These are phyloP conservation scores for Lathronympha strigana DNA, from an alignment of 2,888 invertebrate species.

Conservation along the genomic window DNA sequence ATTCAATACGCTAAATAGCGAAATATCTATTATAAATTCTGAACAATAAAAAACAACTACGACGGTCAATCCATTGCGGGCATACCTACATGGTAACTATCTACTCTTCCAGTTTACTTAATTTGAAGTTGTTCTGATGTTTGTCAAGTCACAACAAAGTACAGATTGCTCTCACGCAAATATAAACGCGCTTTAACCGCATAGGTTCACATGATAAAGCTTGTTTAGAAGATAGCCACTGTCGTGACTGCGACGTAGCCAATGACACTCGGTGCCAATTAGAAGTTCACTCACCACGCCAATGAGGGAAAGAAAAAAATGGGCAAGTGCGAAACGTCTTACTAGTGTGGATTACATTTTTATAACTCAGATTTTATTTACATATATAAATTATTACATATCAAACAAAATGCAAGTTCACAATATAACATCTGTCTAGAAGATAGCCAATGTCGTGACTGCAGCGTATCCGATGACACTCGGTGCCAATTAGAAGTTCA, in stretches of 20 bases:
- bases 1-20: no score
- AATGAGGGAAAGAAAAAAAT: constrained; percentile 58
- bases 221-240: constrained; percentile 28
- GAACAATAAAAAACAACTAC: no score
- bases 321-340: constrained; percentile 38
- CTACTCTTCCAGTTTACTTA: no score
- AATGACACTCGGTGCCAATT: constrained; percentile 71
- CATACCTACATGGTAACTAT: no score
- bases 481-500: constrained; percentile 77
- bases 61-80: no score
- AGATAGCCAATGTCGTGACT: constrained; percentile 53
- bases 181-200: constrained; percentile 29
- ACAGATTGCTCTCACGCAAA: constrained; percentile 8
- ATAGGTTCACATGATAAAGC: constrained; percentile 38
- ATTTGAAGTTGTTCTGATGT: background rate
- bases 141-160: background rate
- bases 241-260: constrained; percentile 62
- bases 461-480: constrained; percentile 63
- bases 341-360: background rate
- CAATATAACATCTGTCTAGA: constrained; percentile 33
- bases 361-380: background rate
- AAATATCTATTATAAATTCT: no score
- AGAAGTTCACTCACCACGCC: constrained; percentile 74
- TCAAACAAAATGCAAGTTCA: no score
- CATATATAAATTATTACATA: background rate